A percentile compares a stretch with the other conserved stretches of the same genome.
phyloP scores from a whole-genome alignment of 2,797 vertebrate species.

The Rhynchonycteris naso region DNA sequence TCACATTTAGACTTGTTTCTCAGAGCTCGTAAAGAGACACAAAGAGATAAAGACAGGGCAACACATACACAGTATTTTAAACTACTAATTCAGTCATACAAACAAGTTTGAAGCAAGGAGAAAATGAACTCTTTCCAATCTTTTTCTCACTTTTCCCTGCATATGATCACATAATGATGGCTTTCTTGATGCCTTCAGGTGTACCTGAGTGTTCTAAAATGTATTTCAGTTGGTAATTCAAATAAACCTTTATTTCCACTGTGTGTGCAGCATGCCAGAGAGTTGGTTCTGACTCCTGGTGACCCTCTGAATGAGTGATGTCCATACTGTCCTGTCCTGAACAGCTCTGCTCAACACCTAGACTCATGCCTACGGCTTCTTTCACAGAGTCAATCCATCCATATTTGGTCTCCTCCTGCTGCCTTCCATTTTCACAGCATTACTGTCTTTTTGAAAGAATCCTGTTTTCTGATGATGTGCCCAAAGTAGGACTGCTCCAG shows the following conservation, averaged over 20 bases:
- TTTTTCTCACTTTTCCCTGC: background rate
- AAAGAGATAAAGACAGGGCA: constrained; percentile 8
- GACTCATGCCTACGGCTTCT: background rate
- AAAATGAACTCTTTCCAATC: background rate
- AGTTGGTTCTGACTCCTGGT: background rate
- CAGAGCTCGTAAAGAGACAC: background rate
- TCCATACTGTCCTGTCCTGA: background rate
- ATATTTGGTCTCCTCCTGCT: no score
- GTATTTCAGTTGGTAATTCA: background rate
- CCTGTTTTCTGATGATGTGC: background rate
- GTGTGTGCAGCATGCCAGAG: no score
- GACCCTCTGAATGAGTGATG: background rate
- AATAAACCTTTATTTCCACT: background rate
- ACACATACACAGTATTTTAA: background rate
- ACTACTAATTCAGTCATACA: background rate
- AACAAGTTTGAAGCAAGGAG: background rate
- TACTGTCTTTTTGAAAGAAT: background rate
- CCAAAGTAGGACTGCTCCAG: background rate
- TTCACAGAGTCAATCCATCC: background rate
- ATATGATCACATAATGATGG: background rate
- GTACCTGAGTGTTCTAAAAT: background rate
- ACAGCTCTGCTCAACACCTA: background rate
- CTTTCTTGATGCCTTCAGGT: background rate
- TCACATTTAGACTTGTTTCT: background rate
- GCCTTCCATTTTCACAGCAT: background rate